Evolutionary conservation across 2,797 vertebrate genomes (phyloP), one percentile per base, ranked within the genome.

Genomic region (Muscicapa comitata): DNA sequence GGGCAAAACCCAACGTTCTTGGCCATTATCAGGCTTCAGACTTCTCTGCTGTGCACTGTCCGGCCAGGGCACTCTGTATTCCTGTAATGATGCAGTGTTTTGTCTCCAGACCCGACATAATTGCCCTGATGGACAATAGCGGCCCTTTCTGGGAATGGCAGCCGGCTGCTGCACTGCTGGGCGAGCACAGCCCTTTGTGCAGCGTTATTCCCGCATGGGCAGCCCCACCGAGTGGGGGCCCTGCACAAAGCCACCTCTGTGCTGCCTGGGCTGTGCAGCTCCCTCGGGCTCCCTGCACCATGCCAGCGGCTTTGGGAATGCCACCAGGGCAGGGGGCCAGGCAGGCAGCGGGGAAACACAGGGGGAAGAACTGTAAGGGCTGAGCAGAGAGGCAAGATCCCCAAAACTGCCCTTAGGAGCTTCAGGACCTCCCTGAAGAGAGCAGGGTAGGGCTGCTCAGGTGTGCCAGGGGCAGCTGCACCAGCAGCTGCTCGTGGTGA

Each of bases 221-320:
- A 33, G 59, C 58, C 17, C 57, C 76, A 29, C 35, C 5, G 6
- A 5, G 15, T 3, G 7, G 8, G 9, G 23, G 43, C 4, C 2
- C 8, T 0, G 24, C 71, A 94, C 94, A 96, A 93, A 94, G 93
- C 68, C 5, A 3, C 0, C 1, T 59, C 94, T 88, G 83, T 94
- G 88, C 83, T 86, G 42, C 16, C 29, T 53, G 15, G 88, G 71
- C 81, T 59, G 16, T 19, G 67, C 43, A 37, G 82, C 82, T 68
- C 81, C 23, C 0, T 0, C 13, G 42, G 68, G 43, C 23, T 82
- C 50, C 11, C 11, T 11, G 51, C 12, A 0, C 71, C n/a, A 0
- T 7, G 67, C 74, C 37, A 51, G 63, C 0, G 8, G 23, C 47
- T n/a, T 19, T 18, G 86, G 79, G n/a, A 76, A 26, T 26, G 80